These are phyloP conservation scores for Myxocyprinus asiaticus DNA, from an alignment of 2,113 vertebrate species.

Conservation along the genomic window DNA sequence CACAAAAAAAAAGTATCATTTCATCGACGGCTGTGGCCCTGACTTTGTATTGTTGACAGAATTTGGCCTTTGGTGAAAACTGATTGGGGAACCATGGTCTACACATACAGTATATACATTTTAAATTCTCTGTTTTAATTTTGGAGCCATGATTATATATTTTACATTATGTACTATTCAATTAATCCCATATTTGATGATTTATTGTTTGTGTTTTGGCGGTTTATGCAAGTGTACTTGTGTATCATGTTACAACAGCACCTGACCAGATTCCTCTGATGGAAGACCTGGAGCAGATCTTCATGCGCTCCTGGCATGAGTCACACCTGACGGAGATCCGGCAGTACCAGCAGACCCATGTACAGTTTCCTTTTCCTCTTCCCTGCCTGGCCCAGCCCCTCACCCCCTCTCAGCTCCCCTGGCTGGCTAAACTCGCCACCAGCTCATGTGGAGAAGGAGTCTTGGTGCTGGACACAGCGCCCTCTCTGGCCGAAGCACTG, in stretches of 20 bases:
- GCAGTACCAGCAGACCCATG: conserved; percentile 84
- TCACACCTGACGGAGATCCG: conserved; percentile 90
- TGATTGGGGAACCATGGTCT: too few species aligned
- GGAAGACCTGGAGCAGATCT: conserved; percentile 95
- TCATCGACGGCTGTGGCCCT: too few species aligned
- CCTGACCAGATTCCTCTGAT: conserved; percentile 92
- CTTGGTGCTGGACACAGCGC: conserved; percentile 83
- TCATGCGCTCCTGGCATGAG: conserved; percentile 94
- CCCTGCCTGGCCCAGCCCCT: conserved; percentile 75
- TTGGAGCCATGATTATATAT: too few species aligned
- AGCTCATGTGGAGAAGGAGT: conserved; percentile 90
- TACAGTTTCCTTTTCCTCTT: conserved; percentile 70
- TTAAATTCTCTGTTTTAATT: too few species aligned
- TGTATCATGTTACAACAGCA: conserved; percentile 65
- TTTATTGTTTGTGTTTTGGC: too few species aligned
- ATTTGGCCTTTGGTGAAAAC: too few species aligned
- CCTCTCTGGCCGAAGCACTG: conserved; percentile 90
- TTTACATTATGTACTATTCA: too few species aligned
- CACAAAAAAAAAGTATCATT: too few species aligned
- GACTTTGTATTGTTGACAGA: too few species aligned
- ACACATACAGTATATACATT: too few species aligned
- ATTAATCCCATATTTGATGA: too few species aligned
- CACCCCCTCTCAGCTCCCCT: conserved; percentile 89
- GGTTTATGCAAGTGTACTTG: too few species aligned
- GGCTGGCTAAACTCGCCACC: conserved; percentile 93